Evolutionary conservation across 1,140 invertebrate genomes (phyloP), one percentile per base, ranked within the genome.

Genomic region (Drosophila murphyi): DNA sequence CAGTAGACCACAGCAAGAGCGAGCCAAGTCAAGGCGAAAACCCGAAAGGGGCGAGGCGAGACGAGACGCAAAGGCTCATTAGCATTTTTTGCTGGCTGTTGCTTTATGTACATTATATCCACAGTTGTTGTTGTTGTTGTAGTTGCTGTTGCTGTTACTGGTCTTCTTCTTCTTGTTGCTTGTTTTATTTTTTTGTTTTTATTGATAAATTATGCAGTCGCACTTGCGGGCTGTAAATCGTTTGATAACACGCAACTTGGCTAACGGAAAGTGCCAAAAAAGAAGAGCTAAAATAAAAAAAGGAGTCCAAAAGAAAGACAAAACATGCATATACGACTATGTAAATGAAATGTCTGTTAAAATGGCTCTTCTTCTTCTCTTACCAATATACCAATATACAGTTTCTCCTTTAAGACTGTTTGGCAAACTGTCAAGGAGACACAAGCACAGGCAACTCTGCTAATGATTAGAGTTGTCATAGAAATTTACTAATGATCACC

Each of bases 181-280:
- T 55, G 54, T 73, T 68, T 57, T 71, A 52, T 56, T 41, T 12
- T 68, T 57, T 57, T 12, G 12, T 82, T 85, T 82, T 86, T 79
- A 87, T 88, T 87, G 83, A 88, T 88, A 88, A 87, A 80, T 87
- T 87, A 87, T 87, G 85, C 83, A 87, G 83, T 89, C 83, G 77
- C 83, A 88, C 83, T 87, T 88, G 83, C 78, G 83, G 83, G 65
- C 75, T 83, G 80, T 83, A 87, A 87, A 88, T 87, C 80, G 83
- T 87, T 87, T 89, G 85, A 89, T 87, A 87, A 89, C 85, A 87
- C 80, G 83, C 85, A 88, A 89, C 78, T 72, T 71, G 77, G 65
- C 76, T 74, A 87, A 83, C 83, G 73, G 80, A 83, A 88, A 87
- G 83, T 82, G 69, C 83, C 83, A 88, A 87, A 88, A 83, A 76